These are phyloP conservation scores for Chelonus formosanus DNA, from an alignment of 2,888 invertebrate genomes.

Conservation along the genomic window DNA sequence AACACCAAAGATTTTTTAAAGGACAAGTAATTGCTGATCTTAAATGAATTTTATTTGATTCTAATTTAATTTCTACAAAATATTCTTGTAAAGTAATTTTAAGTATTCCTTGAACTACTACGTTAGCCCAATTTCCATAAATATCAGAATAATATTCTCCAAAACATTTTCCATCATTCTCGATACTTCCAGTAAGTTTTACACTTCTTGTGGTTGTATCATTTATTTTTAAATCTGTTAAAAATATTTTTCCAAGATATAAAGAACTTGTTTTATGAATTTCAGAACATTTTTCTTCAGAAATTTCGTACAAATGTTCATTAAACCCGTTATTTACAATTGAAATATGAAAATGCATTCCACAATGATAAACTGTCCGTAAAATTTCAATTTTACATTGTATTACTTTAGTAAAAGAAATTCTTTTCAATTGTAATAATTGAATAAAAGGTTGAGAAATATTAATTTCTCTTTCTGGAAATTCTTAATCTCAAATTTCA, in stretches of 20 bases:
- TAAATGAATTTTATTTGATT: conserved; percentile 1
- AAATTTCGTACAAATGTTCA: conserved; percentile 8
- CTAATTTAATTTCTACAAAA: not conserved
- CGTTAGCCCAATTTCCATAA: not conserved
- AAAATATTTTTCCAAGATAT: not conserved
- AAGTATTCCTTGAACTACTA: not conserved
- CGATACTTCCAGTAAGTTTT: not conserved
- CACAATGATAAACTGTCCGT: conserved; percentile 34
- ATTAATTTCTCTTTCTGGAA: not conserved
- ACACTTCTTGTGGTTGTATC: not conserved
- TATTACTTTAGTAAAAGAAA: conserved; percentile 3
- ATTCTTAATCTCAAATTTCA: conserved; percentile 24
- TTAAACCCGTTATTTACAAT: conserved; percentile 11
- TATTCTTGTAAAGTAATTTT: not conserved
- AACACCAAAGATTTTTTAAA: not conserved
- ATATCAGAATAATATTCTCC: not conserved
- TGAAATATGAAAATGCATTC: conserved; percentile 32
- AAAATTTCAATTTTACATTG: conserved; percentile 35
- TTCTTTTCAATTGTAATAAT: conserved; percentile 30
- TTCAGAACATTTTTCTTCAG: conserved; percentile 17
- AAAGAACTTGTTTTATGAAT: conserved; percentile 17
- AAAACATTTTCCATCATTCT: not conserved
- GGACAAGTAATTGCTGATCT: not conserved
- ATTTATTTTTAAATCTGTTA: not conserved
- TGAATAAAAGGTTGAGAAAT: conserved; percentile 7